Conservation (phyloP, 2,797 vertebrate genomes). For the Gymnodraco acuticeps region DNA sequence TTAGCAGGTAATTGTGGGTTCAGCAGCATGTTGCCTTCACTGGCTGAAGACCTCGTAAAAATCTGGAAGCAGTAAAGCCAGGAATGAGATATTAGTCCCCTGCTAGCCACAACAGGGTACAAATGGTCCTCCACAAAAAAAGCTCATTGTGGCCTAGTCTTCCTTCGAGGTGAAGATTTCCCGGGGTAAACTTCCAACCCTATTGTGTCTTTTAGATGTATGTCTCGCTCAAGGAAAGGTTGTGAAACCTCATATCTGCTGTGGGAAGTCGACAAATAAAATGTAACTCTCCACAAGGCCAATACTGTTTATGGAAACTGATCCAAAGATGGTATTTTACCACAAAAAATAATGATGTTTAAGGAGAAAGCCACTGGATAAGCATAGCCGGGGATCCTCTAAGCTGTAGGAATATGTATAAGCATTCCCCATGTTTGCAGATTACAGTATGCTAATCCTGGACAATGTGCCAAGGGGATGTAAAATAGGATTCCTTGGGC, state of each 20-base stretch:
- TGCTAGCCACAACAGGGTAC: constrained; percentile 44
- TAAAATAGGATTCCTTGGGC: constrained; percentile 37
- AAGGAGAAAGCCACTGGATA: constrained; percentile 5
- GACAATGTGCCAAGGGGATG: constrained; percentile 17
- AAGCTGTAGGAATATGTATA: constrained; percentile 47
- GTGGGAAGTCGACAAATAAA: constrained; percentile 63
- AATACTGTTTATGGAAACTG: constrained; percentile 38
- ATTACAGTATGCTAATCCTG: constrained; percentile 44
- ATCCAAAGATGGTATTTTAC: constrained; percentile 23
- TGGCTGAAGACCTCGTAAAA: constrained; percentile 67
- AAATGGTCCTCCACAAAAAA: constrained; percentile 44
- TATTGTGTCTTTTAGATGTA: constrained; percentile 61
- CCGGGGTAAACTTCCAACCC: constrained; percentile 41
- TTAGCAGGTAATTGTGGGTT: constrained; percentile 73
- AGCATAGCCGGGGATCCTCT: constrained; percentile 23
- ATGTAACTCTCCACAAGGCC: constrained; percentile 52
- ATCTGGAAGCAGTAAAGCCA: constrained; percentile 55
- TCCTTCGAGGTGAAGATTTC: constrained; percentile 54
- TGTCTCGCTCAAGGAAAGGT: constrained; percentile 37
- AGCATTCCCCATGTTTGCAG: constrained; percentile 42
- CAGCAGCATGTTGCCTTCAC: constrained; percentile 59
- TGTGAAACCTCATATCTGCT: constrained; percentile 51
- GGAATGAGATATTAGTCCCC: constrained; percentile 66
- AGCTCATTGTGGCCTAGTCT: constrained; percentile 19
- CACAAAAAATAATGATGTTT: constrained; percentile 41